Evolutionary conservation across 1,140 invertebrate genomes (phyloP), one percentile per base, ranked within the genome.

Genomic region (Zaprionus lachaisei): DNA sequence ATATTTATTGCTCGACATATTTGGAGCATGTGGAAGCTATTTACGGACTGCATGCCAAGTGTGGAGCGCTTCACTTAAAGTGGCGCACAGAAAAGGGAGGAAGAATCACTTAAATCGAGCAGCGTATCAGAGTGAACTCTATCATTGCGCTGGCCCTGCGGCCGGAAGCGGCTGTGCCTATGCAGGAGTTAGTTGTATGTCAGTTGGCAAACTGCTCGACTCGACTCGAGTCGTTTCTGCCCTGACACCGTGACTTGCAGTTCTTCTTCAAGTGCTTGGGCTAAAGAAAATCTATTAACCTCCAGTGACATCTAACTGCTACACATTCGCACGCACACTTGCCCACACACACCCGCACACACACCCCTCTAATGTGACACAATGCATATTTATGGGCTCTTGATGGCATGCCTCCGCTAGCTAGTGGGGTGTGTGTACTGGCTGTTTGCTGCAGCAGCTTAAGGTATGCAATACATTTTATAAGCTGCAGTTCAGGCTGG

Each of bases 241-340:
- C 24, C 80, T 83, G 80, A 78, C 80, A 79, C 67, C 74, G 64
- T 89, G 84, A 89, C 78, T 81, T 72, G 85, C 75, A 79, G 79
- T 70, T 17, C 41, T 78, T 74, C 1, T 74, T 71, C 77, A 81
- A 81, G 64, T 70, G 62, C 72, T 67, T 70, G 61, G 61, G 37
- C 83, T 84, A 84, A 89, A 79, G 85, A 83, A 81, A 91, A 91
- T 91, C 89, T 91, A 91, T 91, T 91, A 91, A 91, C 81, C 89
- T 84, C 84, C 80, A 85, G 89, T 85, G 89, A 84, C 89, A 87
- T 73, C 72, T 81, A 38, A 57, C 77, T 34, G 68, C 56, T 69
- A 58, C 60, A 67, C 20, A 55, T 22, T 17, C 60, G 65, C 64
- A 15, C 63, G 26, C 71, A 49, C 37, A 62, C 38, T 14, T 6